Percentiles rank a stretch among this genome's conserved stretches.
These are phyloP conservation scores for Polypterus bichir DNA, from an alignment of 2,113 vertebrate genomes.

Conservation along the genomic window DNA sequence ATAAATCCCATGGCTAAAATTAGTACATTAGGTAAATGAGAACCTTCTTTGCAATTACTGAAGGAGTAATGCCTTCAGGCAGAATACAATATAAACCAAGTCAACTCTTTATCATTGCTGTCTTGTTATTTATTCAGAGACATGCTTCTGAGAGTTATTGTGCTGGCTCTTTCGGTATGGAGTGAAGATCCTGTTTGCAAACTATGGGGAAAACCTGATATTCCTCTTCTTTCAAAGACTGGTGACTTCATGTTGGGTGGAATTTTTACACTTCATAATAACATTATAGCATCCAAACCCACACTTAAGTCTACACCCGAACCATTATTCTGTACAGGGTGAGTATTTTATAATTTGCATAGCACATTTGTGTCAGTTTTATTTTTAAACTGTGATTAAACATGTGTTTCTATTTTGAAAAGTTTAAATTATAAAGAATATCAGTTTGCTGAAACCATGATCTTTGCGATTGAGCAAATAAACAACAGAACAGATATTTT, in stretches of 20 bases:
- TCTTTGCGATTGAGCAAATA: slow-evolving; percentile 54
- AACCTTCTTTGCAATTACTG: too few species aligned
- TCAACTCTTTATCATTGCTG: too few species aligned
- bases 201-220: slow-evolving; percentile 35
- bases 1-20: too few species aligned
- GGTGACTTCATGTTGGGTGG: slow-evolving; percentile 48
- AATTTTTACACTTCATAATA: slow-evolving; percentile 48
- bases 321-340: slow-evolving; percentile 41
- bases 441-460: slow-evolving; percentile 54
- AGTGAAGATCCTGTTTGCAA: slow-evolving; percentile 25
- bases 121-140: too few species aligned
- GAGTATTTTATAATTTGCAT: slow-evolving; percentile 8
- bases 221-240: slow-evolving; percentile 36
- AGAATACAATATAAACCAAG: too few species aligned
- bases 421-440: slow-evolving; percentile 23
- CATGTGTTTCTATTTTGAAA: background rate
- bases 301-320: slow-evolving; percentile 35
- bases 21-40: too few species aligned
- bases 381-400: background rate
- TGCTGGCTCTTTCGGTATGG: background rate
- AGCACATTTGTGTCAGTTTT: background rate
- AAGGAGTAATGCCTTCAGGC: too few species aligned
- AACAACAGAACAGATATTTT: slow-evolving; percentile 51
- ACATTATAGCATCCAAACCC: slow-evolving; percentile 28
- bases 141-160: slow-evolving; percentile 11